Percentiles rank a stretch among this genome's conserved stretches.
Evolutionary conservation across 1,140 invertebrate species (phyloP).

Genomic region (Drosophila nasuta): DNA sequence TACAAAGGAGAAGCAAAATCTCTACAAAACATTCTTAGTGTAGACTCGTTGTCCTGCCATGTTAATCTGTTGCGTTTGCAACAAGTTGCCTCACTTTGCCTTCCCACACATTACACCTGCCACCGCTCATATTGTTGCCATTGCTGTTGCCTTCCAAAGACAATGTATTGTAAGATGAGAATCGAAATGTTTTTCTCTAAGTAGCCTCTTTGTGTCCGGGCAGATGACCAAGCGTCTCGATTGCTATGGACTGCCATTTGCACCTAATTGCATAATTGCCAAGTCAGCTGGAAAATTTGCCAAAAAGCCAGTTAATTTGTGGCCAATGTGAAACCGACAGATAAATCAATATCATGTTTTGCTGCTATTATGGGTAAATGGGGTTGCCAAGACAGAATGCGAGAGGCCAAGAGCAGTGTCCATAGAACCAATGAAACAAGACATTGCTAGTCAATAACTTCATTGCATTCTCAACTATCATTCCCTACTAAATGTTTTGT

Average conservation of each 20-base stretch:
- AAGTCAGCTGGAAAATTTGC: constrained; percentile 72
- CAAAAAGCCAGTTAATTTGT: constrained; percentile 65
- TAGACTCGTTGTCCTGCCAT: constrained; percentile 11
- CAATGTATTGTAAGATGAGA: not conserved
- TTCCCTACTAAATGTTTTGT: not conserved
- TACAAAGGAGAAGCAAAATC: constrained; percentile 15
- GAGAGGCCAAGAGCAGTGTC: not conserved
- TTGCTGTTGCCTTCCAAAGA: constrained; percentile 8
- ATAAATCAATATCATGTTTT: constrained; percentile 31
- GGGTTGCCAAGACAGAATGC: not conserved
- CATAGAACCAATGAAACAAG: no score
- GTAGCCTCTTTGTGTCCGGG: constrained; percentile 26
- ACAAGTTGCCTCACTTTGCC: constrained; percentile 60
- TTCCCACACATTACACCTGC: constrained; percentile 21
- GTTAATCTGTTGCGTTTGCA: constrained; percentile 52
- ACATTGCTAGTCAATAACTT: not conserved
- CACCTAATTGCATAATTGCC: constrained; percentile 77
- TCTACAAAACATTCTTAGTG: constrained; percentile 42
- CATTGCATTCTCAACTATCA: not conserved
- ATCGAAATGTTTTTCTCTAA: constrained; percentile 11
- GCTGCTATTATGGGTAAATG: not conserved
- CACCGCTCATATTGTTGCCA: no score
- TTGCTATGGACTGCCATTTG: constrained; percentile 31
- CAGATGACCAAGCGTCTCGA: constrained; percentile 5
- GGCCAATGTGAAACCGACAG: constrained; percentile 32